Base-by-base conservation (phyloP, 92 coral and sea anemone genomes). In the Bergia puertoricense region DNA sequence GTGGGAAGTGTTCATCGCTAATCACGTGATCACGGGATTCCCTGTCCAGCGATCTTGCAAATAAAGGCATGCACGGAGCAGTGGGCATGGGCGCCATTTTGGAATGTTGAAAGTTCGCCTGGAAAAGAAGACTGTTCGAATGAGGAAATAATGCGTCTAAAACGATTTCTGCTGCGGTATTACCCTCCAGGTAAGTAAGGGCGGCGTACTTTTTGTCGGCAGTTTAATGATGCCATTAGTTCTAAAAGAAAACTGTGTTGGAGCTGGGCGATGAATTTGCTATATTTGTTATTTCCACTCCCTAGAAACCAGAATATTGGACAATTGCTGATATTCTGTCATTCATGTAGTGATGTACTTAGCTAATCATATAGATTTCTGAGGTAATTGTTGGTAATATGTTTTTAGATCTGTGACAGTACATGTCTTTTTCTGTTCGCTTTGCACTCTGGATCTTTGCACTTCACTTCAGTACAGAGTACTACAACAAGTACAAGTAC, bases 171-270 rank as follows among this genome's bases (percentile, higher is more conserved):
- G 72, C 89, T 96, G 72, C 98, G 99, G 41, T 96, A 96, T 81
- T 96, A 95, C 85, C 99, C 99, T 30, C 99, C 99, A 89, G 99
- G 99, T 95, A 74, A 91, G 99, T 86, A 42, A 14, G 23, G 30
- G 13, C 2, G 59, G 1, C 13, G 3, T 59, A 66, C 15, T 59
- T 6, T 72, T 37, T 89, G 73, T 75, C 66, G 46, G 50, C 22
- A 38, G n/a, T 39, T 16, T 75, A 22, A 10, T 18, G 51, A 2
- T 75, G 79, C 51, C 10, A n/a, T 40, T 42, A 41, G 79, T 40
- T 75, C 45, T 20, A 15, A 2, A 0, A 1, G 46, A 5, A 43
- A 10, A 15, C 78, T 14, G 50, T 1, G 56, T 46, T 18, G 65
- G 4, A 65, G 66, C 40, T 79, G 86, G 37, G 22, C 2, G 66